A percentile compares a stretch with the other conserved stretches of the same genome.
Conservation (phyloP, 2,113 vertebrate species). For the Anser brachyrhynchus region DNA sequence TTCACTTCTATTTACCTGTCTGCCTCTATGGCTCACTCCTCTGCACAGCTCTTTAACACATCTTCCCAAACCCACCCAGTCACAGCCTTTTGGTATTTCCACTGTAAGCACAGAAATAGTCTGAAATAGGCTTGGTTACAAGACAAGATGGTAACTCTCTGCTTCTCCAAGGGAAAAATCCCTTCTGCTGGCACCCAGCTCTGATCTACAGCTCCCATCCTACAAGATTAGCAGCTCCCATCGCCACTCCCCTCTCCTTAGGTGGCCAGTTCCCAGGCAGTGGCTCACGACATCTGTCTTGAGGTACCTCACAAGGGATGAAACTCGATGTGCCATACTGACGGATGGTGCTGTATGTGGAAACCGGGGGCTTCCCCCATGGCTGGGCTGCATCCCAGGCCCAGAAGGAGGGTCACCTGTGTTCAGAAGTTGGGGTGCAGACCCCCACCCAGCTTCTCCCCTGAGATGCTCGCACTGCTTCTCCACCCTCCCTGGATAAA, state of each 20-base stretch:
- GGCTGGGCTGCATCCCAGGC: background rate
- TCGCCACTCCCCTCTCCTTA: background rate
- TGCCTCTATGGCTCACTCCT: background rate
- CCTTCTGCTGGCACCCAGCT: background rate
- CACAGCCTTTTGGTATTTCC: background rate
- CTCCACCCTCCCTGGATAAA: background rate
- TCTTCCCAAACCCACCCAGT: background rate
- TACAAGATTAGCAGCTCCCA: background rate
- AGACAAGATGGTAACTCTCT: background rate
- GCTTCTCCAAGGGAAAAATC: background rate
- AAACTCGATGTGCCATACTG: fast-evolving
- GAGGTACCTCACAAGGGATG: background rate
- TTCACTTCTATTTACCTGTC: background rate
- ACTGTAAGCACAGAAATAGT: background rate
- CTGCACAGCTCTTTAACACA: background rate
- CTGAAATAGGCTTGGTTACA: background rate
- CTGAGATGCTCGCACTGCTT: fast-evolving
- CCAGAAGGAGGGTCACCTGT: background rate
- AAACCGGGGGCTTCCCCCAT: fast-evolving
- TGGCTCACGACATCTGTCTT: background rate
- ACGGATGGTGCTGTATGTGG: background rate
- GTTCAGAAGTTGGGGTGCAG: background rate
- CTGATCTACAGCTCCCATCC: background rate
- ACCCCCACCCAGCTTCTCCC: background rate
- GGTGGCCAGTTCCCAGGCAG: background rate